A percentile compares a stretch with the other conserved stretches of the same genome.
These are phyloP conservation scores for Huso huso DNA, from an alignment of 2,797 vertebrate genomes.

Conservation along the genomic window DNA sequence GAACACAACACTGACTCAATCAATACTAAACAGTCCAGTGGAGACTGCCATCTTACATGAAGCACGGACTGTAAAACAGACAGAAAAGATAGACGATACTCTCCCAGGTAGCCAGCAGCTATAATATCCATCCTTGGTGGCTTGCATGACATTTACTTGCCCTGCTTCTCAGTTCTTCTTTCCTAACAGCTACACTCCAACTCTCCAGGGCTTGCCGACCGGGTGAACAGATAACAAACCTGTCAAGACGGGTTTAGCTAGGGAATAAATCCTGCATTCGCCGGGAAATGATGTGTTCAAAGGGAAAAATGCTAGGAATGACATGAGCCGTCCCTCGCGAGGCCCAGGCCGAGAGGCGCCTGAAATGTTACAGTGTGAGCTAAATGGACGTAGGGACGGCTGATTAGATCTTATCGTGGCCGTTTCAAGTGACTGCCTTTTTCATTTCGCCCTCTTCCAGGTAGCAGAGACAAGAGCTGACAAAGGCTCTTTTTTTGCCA, in stretches of 20 bases:
- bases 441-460: constrained; percentile 49
- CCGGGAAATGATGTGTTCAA: constrained; percentile 75
- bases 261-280: constrained; percentile 69
- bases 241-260: constrained; percentile 73
- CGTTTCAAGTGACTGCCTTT: constrained; percentile 59
- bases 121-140: constrained; percentile 80
- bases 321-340: constrained; percentile 63
- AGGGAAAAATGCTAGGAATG: constrained; percentile 56
- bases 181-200: constrained; percentile 64
- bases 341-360: constrained; percentile 52
- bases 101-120: constrained; percentile 75
- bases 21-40: constrained; percentile 53
- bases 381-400: constrained; percentile 58
- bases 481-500: constrained; percentile 51
- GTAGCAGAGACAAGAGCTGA: constrained; percentile 55
- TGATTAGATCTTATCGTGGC: constrained; percentile 67
- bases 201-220: constrained; percentile 70
- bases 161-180: constrained; percentile 63
- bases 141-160: constrained; percentile 86
- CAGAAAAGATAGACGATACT: constrained; percentile 65
- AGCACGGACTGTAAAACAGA: constrained; percentile 68
- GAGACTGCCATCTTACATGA: constrained; percentile 62
- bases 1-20: constrained; percentile 50
- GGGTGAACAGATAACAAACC: constrained; percentile 85
- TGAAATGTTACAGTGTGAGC: constrained; percentile 54